Conservation (phyloP, 2,888 invertebrate genomes). For the Eueremaeus valkanovi region DNA sequence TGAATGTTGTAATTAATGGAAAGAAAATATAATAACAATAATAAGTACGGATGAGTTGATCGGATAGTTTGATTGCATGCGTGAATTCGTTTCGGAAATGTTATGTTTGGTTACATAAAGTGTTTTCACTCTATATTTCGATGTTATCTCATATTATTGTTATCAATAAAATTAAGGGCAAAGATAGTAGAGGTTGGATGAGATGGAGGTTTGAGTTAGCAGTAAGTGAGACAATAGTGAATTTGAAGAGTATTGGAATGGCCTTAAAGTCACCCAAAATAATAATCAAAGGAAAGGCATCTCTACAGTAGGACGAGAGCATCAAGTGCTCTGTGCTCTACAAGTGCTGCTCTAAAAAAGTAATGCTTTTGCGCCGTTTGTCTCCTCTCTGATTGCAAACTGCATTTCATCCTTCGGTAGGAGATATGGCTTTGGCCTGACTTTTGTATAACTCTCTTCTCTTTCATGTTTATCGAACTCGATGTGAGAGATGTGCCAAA, state of each 20-base stretch:
- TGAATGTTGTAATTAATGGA: too few relatives aligned
- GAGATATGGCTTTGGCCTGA: background rate
- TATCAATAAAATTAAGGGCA: too few relatives aligned
- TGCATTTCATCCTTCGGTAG: background rate
- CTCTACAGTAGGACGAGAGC: background rate
- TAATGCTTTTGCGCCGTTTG: constrained; percentile 7
- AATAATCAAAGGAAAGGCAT: background rate
- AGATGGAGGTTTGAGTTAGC: background rate
- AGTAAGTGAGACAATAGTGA: background rate
- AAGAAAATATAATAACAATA: too few relatives aligned
- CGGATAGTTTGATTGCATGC: too few relatives aligned
- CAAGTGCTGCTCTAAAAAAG: background rate
- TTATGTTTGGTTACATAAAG: too few relatives aligned
- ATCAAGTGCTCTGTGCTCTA: constrained; percentile 15
- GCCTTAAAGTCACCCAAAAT: constrained; percentile 11
- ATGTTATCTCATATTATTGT: too few relatives aligned
- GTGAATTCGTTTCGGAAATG: too few relatives aligned
- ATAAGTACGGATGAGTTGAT: too few relatives aligned
- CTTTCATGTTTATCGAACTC: constrained; percentile 1
- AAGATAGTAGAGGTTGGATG: background rate
- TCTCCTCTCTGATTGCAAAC: background rate
- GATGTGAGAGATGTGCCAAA: background rate
- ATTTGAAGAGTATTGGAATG: constrained; percentile 24
- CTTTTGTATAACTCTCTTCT: background rate
- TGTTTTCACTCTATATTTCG: too few relatives aligned